These are phyloP conservation scores for Vespertilio murinus DNA, from an alignment of 2,797 vertebrate genomes.

Conservation along the genomic window DNA sequence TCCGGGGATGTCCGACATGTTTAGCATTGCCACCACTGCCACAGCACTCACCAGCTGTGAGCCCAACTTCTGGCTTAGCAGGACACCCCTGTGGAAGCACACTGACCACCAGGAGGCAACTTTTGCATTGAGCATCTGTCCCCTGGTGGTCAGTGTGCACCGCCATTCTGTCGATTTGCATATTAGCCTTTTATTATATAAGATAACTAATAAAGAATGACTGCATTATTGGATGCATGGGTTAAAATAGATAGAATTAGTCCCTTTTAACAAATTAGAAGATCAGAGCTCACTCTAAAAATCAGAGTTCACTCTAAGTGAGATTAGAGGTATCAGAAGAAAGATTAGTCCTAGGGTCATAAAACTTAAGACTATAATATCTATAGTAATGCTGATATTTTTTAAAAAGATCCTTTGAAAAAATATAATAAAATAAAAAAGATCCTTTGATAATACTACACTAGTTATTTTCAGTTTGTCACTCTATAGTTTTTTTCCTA, in stretches of 20 bases:
- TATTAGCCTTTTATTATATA: no score
- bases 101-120: no score
- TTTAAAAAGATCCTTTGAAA: not conserved
- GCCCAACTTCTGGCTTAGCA: no score
- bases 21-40: no score
- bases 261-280: not conserved
- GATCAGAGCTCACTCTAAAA: not conserved
- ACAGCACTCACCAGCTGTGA: no score
- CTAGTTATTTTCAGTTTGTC: not conserved
- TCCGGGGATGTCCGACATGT: no score
- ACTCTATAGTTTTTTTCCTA: not conserved
- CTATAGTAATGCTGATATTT: not conserved
- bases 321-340: not conserved
- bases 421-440: no score
- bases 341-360: not conserved
- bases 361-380: not conserved
- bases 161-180: no score
- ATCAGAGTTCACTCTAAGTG: not conserved
- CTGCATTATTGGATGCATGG: not conserved
- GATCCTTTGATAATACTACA: not conserved
- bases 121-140: no score
- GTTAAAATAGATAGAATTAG: not conserved
- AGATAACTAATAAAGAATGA: not conserved
- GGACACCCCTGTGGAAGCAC: no score
- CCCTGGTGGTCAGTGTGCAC: no score